Evolutionary conservation across 2,113 vertebrate genomes (phyloP), one percentile per base, ranked within the genome.

Genomic region (Rousettus leschenaultii): DNA sequence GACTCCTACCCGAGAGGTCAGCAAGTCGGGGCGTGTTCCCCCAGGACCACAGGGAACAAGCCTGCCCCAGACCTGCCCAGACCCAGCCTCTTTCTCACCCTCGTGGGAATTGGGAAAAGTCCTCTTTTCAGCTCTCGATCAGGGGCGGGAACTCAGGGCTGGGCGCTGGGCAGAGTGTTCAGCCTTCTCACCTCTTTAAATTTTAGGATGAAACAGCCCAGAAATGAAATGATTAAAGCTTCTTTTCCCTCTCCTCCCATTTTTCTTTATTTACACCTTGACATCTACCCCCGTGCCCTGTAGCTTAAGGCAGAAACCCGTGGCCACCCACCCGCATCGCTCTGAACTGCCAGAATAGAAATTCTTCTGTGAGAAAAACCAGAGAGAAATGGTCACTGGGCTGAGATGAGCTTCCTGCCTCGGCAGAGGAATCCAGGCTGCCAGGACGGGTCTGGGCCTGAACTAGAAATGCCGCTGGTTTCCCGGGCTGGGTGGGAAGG

Each of bases 401-500:
- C 95, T 73, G 94, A 95, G 86, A 93, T 65, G 70, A 83, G 70
- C 75, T 92, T 89, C 92, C 79, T 91, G 87, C 75, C 90, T 28
- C 6, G 11, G 89, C 94, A 21, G 51, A 86, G 97, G 97, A 97
- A 96, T 97, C 95, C 15, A 12, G 93, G 92, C 91, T 40, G 88
- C 95, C 85, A 38, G 95, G 97, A 94, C 96, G 53, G 93, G 97
- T 96, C 97, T 79, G 94, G 97, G 78, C 97, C 96, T 98, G 97
- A 97, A 84, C 33, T 30, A 78, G 94, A 86, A 77, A 89, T 82
- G 94, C 84, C 10, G 18, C 87, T 9, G 61, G 87, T 90, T 95
- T 97, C 85, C 79, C n/a, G 40, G 83, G 91, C 96, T 85, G 95
- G 97, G 96, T 22, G 59, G 93, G 97, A 91, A 84, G 71, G 22